A percentile compares a stretch with the other conserved stretches of the same genome.
Evolutionary conservation across 2,888 invertebrate genomes (phyloP).

Genomic region (Octonoba sinensis): DNA sequence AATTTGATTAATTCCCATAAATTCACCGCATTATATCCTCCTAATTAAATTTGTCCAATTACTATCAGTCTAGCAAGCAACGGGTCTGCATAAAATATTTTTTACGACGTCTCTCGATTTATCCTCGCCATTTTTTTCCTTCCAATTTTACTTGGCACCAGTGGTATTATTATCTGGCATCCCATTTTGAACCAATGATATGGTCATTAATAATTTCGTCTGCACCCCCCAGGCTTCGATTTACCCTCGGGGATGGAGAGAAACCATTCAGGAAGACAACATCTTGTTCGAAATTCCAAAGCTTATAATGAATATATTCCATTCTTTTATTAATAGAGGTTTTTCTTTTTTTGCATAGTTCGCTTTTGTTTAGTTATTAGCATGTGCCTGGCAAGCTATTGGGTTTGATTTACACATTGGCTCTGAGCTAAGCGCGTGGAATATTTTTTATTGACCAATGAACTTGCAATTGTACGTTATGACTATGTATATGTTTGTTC

Average conservation of each 20-base stretch:
- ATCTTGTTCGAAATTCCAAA: conserved; percentile 34
- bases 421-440: too few species aligned
- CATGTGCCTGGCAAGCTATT: neutral
- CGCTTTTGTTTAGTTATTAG: neutral
- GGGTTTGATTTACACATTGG: neutral
- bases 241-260: conserved; percentile 8
- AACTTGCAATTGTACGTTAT: too few species aligned
- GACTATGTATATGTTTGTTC: too few species aligned
- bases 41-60: conserved; percentile 51
- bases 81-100: conserved; percentile 46
- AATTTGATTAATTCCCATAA: neutral
- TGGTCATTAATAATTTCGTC: conserved; percentile 61
- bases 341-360: conserved; percentile 11
- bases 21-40: neutral
- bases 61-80: conserved; percentile 40
- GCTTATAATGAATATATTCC: conserved; percentile 38
- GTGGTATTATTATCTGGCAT: conserved; percentile 50
- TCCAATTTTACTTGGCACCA: conserved; percentile 35
- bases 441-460: too few species aligned
- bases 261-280: conserved; percentile 50
- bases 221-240: conserved; percentile 15
- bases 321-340: conserved; percentile 53
- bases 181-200: conserved; percentile 60
- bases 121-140: conserved; percentile 31
- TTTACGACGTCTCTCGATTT: neutral